Percentiles rank a stretch among this genome's conserved stretches.
Evolutionary conservation across 2,113 vertebrate genomes (phyloP).

Genomic region (Todiramphus saurophagus): DNA sequence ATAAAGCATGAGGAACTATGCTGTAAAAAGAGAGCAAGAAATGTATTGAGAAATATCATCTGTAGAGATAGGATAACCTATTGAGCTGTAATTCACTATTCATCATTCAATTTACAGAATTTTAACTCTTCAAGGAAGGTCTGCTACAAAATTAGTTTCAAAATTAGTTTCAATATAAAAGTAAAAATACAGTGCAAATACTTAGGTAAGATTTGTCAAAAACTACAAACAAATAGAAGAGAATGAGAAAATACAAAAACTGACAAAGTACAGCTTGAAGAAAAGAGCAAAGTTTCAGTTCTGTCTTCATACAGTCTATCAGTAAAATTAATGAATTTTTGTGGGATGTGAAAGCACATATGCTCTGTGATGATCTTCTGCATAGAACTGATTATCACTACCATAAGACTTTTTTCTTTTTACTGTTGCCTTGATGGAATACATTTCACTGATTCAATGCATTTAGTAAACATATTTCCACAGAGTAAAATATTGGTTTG

Average conservation of each 20-base stretch:
- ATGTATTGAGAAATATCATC: background rate
- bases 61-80: background rate
- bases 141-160: background rate
- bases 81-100: background rate
- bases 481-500: background rate
- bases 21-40: background rate
- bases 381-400: background rate
- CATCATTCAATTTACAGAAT: background rate
- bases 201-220: background rate
- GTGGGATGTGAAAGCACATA: background rate
- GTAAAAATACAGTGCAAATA: background rate
- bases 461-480: background rate
- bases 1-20: conserved; percentile 5
- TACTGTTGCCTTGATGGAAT: background rate
- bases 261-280: background rate
- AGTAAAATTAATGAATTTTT: background rate
- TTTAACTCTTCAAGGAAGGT: background rate
- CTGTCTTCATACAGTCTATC: background rate
- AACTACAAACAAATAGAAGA: background rate
- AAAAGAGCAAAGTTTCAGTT: background rate
- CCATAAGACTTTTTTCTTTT: background rate
- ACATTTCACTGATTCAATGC: background rate
- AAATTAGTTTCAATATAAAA: background rate
- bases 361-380: background rate
- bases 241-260: background rate